Conservation (phyloP, 2,797 vertebrate genomes). For the Peromyscus nudipes region DNA sequence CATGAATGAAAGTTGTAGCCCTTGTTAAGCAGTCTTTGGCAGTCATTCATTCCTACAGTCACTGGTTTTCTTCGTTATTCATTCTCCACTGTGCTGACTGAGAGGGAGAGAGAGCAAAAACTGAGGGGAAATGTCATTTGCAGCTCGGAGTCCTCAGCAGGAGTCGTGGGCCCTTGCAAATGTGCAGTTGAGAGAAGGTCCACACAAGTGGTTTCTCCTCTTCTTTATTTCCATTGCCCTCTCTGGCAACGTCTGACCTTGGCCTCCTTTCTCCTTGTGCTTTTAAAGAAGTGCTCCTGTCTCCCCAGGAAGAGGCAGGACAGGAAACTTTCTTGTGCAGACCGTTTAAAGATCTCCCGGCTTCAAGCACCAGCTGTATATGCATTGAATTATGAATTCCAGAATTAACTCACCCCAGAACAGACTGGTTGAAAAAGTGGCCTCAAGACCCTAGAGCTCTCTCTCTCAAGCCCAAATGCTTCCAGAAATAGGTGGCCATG, state of each 20-base stretch:
- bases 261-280: slow-evolving; percentile 75
- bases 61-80: background rate
- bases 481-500: slow-evolving; percentile 63
- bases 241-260: slow-evolving; percentile 76
- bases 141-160: background rate
- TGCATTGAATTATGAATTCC: slow-evolving; percentile 76
- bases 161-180: background rate
- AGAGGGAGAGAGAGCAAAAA: accelerated
- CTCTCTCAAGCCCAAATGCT: slow-evolving; percentile 12
- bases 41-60: background rate
- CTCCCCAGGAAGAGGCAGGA: slow-evolving; percentile 78
- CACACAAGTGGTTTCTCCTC: background rate
- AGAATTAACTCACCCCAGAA: slow-evolving; percentile 70
- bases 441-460: background rate
- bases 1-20: slow-evolving; percentile 60
- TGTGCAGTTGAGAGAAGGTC: background rate
- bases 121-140: accelerated
- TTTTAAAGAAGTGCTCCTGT: slow-evolving; percentile 77
- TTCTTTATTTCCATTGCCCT: slow-evolving; percentile 27
- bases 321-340: background rate
- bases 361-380: slow-evolving; percentile 62
- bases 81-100: background rate
- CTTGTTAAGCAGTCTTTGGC: slow-evolving; percentile 41
- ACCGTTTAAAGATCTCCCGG: slow-evolving; percentile 75
- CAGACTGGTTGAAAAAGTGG: background rate